phyloP scores from a whole-genome alignment of 1,140 invertebrate species.

The Probaryconus sp. region DNA sequence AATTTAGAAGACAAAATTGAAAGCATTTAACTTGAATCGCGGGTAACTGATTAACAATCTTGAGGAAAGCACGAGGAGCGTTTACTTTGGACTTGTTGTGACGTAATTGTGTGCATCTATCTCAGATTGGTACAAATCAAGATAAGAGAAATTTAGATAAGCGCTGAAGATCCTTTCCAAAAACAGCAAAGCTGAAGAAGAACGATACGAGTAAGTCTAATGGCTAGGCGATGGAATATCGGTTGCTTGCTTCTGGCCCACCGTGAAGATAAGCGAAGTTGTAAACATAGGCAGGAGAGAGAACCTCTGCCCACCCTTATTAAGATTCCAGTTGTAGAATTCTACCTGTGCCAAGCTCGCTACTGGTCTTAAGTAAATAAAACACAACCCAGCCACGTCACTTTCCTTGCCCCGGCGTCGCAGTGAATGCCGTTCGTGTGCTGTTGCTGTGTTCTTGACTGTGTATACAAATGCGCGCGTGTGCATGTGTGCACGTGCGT shows the following conservation, averaged over 20 bases:
- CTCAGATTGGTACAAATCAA: background rate
- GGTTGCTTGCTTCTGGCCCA: no score
- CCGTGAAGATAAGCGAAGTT: no score
- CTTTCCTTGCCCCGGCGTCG: constrained; percentile 61
- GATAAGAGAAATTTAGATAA: constrained; percentile 33
- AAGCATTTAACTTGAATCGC: no score
- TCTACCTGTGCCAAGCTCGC: constrained; percentile 75
- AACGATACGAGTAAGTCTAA: background rate
- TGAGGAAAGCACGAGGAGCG: no score
- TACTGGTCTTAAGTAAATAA: constrained; percentile 79
- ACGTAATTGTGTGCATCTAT: constrained; percentile 23
- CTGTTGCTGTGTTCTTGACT: constrained; percentile 43
- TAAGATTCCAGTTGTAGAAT: constrained; percentile 78
- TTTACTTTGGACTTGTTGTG: no score
- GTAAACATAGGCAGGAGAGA: constrained; percentile 49
- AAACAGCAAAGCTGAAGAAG: constrained; percentile 34
- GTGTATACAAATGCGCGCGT: no score
- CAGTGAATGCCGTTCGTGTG: constrained; percentile 50
- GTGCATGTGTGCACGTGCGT: constrained; percentile 28
- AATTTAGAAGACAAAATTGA: no score
- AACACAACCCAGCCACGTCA: constrained; percentile 73
- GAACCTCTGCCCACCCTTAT: constrained; percentile 77
- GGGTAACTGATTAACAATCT: no score
- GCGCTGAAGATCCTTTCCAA: constrained; percentile 18
- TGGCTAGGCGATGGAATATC: no score